A percentile compares a stretch with the other conserved stretches of the same genome.
Conservation (phyloP, 2,888 invertebrate genomes). For the Pachycephus smyrnensis region DNA sequence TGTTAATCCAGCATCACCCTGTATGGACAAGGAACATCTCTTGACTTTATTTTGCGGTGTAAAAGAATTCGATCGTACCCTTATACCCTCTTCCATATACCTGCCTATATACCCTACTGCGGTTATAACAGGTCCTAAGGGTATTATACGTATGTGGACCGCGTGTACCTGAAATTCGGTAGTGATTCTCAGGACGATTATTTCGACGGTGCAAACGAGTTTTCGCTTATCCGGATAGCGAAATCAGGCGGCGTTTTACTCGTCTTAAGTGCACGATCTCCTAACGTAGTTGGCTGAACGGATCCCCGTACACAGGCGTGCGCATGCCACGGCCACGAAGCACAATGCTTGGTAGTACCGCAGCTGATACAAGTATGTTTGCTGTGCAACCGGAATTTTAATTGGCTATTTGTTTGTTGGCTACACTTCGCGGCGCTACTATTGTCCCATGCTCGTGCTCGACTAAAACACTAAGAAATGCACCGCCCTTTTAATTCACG, state of each 20-base stretch:
- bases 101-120: not conserved
- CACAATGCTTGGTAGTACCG: conserved; percentile 29
- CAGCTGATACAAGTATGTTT: conserved; percentile 60
- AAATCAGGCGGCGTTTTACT: not conserved
- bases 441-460: conserved; percentile 37
- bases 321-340: conserved; percentile 11
- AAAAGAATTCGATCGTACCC: not conserved
- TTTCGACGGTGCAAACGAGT: not conserved
- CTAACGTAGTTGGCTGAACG: not conserved
- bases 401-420: conserved; percentile 57
- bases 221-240: not conserved
- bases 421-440: conserved; percentile 45
- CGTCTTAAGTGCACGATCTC: not conserved
- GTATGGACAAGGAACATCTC: not conserved
- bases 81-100: not conserved
- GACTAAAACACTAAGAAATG: not conserved
- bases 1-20: not conserved
- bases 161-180: not conserved
- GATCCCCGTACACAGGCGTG: conserved; percentile 2
- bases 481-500: not conserved
- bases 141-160: not conserved
- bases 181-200: conserved; percentile 20
- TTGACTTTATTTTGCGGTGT: not conserved
- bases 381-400: conserved; percentile 61
- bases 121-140: not conserved